Conservation (phyloP, 2,888 invertebrate species). For the Neocrepidodera transversa region DNA sequence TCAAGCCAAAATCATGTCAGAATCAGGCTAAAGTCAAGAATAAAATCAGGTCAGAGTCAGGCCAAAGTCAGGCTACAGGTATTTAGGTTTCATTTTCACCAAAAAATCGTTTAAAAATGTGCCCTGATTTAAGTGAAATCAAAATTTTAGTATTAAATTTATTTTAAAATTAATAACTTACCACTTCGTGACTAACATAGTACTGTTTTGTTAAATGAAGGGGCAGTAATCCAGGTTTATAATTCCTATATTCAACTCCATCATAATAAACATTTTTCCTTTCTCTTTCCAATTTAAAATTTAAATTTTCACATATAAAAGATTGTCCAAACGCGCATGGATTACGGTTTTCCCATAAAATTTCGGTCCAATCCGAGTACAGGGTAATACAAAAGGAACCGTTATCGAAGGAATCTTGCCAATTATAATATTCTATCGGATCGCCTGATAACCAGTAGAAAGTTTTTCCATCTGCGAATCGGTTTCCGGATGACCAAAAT, state of each 20-base stretch:
- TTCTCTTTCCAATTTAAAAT: background rate
- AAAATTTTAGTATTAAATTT: no score
- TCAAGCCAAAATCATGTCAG: no score
- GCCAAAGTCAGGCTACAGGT: no score
- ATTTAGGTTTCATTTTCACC: no score
- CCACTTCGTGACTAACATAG: constrained; percentile 8
- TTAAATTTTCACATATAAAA: constrained; percentile 2
- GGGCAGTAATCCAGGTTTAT: constrained; percentile 3
- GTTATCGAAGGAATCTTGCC: constrained; percentile 8
- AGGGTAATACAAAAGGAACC: constrained; percentile 6
- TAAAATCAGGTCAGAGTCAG: no score
- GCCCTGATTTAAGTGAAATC: no score
- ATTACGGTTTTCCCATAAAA: constrained; percentile 3
- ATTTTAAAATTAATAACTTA: no score
- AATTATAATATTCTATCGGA: constrained; percentile 13
- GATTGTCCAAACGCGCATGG: constrained; percentile 6
- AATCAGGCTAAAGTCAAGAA: no score
- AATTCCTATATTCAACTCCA: constrained; percentile 9
- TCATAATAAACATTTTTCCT: constrained; percentile 8
- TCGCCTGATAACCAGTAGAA: constrained; percentile 16
- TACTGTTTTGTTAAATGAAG: constrained; percentile 6
- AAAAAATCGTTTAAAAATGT: no score
- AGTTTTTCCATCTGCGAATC: constrained; percentile 3
- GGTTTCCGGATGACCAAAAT: constrained; percentile 17
- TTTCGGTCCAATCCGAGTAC: constrained; percentile 12